Base-by-base conservation (phyloP, 2,888 invertebrate species). In the Drosophila affinis region DNA sequence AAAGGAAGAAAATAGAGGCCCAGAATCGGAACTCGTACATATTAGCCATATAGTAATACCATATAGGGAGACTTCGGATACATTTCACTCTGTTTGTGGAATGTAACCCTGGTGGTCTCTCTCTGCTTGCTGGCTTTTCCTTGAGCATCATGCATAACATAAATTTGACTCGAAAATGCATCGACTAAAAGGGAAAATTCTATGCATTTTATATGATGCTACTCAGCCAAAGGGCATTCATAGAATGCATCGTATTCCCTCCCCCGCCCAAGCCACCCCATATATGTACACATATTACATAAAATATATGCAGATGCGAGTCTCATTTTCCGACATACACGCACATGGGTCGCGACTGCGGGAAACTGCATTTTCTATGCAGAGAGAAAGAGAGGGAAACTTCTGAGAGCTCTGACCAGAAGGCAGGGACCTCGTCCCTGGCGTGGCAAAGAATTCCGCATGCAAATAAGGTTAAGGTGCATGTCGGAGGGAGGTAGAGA, bases 121-220 rank as follows among this genome's bases (percentile, higher is more conserved):
- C 29, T 29, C 9, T 9, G 29, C 58, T 52, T 34, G 46, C 29
- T 17, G 9, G 17, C 32, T 67, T 68, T 74, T 52, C 47, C 61
- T 49, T 57, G 60, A 68, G 69, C 60, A 64, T 55, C 71, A 84
- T 84, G 85, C 86, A 82, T 82, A 87, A 77, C 79, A 87, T 85
- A 87, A 71, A 79, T 81, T 81, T 81, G 65, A 59, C 62, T 79
- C 59, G 39, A 74, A 81, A 85, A 85, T 78, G 87, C 82, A 78
- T 63, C 69, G 87, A 78, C 85, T 79, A 77, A 70, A 70, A 75
- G 62, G 53, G 72, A 76, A 85, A 81, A 85, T 86, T 86, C 89
- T 72, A 86, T 86, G 85, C 85, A 86, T 86, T 86, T 86, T 78
- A 87, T 85, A 86, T 88, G 69, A 79, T 59, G 75, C 54, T 64